Base-by-base conservation (phyloP, 1,140 invertebrate species). In the Nomia melanderi region DNA sequence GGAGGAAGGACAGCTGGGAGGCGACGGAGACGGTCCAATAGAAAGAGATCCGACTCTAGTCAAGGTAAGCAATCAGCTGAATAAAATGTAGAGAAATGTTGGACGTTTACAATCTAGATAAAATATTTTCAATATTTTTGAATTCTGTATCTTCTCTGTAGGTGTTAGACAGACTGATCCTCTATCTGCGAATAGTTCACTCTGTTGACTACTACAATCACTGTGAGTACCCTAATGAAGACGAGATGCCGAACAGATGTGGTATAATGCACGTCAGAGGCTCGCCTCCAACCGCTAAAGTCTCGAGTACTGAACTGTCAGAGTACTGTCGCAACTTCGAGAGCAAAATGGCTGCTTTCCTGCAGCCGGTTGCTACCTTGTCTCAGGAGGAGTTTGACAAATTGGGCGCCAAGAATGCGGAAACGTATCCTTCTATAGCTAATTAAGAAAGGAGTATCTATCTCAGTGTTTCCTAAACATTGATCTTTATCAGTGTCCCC, bases 161-260 rank as follows among this genome's bases (percentile, higher is more conserved):
- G 94, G 95, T 96, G 33, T 89, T 97, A 59, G 97, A 97, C 88
- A 93, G 96, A 44, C 94, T 99, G 53, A 94, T 99, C 41, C 91
- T 99, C 12, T 99, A 99, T 90, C 92, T 99, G 78, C 95, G 99
- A 44, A 95, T 99, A 57, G 99, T 99, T 0, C 98, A 99, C 92
- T 99, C 98, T 0, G 96, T 99, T 57, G 99, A 99, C 92, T 99
- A 98, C 89, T 99, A 99, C 90, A 99, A 98, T 92, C 97, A 98
- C 86, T 98, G 97, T 86, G 98, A 99, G 87, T 99, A 99, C 93
- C 98, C 98, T 0, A 99, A 99, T 89, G 99, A 99, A 93, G 99
- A 99, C 92, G 98, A 99, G 89, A 99, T 99, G 99, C 99, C 99
- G 0, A 99, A 99, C 91, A 94, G 98, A 36, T 99, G 98, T 92